phyloP scores from a whole-genome alignment of 2,797 vertebrate species.

The Bradypus variegatus region DNA sequence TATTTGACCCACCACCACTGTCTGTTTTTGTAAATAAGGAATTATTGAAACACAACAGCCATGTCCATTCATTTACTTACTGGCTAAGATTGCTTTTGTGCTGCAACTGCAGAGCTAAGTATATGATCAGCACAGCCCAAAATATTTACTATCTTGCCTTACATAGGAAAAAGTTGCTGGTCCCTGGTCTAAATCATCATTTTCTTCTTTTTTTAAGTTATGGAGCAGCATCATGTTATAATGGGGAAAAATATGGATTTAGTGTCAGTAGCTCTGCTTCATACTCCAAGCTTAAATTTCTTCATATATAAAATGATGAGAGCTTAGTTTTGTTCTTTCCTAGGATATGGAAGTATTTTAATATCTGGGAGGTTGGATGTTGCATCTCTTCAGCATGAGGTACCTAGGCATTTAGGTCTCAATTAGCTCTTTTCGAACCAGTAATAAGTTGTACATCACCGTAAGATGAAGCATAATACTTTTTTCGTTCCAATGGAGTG shows the following conservation, averaged over 20 bases:
- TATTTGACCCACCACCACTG: neutral
- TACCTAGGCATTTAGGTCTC: neutral
- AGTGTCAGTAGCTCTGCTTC: neutral
- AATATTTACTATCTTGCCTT: neutral
- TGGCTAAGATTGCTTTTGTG: neutral
- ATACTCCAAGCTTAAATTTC: neutral
- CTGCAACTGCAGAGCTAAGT: neutral
- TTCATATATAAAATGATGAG: neutral
- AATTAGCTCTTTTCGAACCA: neutral
- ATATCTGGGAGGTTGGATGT: neutral
- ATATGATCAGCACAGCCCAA: neutral
- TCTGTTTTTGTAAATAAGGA: conserved; percentile 12
- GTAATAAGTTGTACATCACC: neutral
- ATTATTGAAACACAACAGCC: conserved; percentile 1
- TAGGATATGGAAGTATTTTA: neutral
- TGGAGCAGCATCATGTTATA: neutral
- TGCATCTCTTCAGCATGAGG: neutral
- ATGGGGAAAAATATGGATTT: neutral
- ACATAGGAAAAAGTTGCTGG: neutral
- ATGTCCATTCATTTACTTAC: neutral
- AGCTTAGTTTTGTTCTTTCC: neutral
- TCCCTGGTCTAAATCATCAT: neutral
- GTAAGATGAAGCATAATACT: neutral
- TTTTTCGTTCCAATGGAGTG: neutral
- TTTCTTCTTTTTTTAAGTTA: neutral